A percentile compares a stretch with the other conserved stretches of the same genome.
Evolutionary conservation across 2,888 invertebrate species (phyloP).

Genomic region (Rotaria macrura): DNA sequence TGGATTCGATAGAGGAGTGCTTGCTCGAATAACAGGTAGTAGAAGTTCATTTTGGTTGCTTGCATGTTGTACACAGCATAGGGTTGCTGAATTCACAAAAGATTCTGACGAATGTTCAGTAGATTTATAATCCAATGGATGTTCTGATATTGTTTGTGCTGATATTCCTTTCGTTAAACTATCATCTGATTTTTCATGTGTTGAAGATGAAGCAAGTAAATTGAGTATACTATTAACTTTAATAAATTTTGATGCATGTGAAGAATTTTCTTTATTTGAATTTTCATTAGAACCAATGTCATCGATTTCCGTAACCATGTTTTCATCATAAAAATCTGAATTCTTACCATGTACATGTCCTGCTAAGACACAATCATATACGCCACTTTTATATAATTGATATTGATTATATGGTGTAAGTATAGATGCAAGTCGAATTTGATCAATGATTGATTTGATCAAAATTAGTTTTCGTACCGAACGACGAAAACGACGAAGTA

Average conservation of each 20-base stretch:
- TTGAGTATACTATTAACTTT: not conserved
- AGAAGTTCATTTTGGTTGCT: too few relatives aligned
- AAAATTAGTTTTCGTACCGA: not conserved
- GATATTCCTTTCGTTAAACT: not conserved
- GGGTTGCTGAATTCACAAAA: not conserved
- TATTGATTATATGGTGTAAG: conserved; percentile 1
- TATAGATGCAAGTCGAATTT: not conserved
- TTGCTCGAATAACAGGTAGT: not conserved
- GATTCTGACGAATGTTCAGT: not conserved
- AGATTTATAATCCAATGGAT: not conserved
- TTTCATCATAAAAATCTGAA: not conserved
- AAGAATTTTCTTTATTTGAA: not conserved
- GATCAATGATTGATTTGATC: not conserved
- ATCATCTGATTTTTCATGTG: not conserved
- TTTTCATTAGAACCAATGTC: not conserved
- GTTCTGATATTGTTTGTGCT: not conserved
- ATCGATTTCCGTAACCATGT: not conserved
- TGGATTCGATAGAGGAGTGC: not conserved
- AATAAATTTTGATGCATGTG: not conserved
- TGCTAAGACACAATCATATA: not conserved
- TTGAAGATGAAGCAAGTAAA: not conserved
- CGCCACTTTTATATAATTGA: not conserved
- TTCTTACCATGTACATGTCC: not conserved
- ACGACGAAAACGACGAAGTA: conserved; percentile 1
- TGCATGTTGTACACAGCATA: not conserved